Evolutionary conservation across 2,888 invertebrate genomes (phyloP).

Genomic region (Sceliomorpha sp.): DNA sequence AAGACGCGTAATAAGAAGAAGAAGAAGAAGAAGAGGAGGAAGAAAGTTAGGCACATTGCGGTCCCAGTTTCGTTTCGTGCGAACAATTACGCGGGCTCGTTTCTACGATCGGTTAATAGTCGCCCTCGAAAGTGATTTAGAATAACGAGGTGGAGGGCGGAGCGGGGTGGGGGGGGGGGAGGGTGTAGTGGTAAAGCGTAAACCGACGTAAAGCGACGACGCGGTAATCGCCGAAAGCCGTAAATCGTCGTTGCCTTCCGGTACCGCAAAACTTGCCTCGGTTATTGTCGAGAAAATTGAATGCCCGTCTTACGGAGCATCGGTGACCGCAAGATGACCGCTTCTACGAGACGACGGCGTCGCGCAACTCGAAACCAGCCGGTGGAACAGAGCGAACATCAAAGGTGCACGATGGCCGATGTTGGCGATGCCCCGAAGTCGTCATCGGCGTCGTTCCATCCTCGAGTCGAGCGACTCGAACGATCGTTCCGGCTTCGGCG

Average conservation of each 20-base stretch:
- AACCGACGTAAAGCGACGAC: constrained; percentile 41
- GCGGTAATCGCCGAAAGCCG: constrained; percentile 36
- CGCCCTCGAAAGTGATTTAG: constrained; percentile 36
- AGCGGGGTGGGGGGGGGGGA: too few species aligned
- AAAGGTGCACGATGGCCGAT: too few species aligned
- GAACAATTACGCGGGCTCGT: constrained; percentile 31
- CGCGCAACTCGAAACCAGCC: too few species aligned
- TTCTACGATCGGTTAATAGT: constrained; percentile 37
- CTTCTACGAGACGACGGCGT: constrained; percentile 30
- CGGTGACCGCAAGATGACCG: constrained; percentile 21
- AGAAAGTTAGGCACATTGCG: too few species aligned
- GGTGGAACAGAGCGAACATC: too few species aligned
- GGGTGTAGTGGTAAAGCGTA: too few species aligned
- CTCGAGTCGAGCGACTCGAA: too few species aligned
- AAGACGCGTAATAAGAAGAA: constrained; percentile 48
- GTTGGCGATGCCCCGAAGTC: too few species aligned
- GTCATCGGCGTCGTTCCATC: too few species aligned
- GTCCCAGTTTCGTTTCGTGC: too few species aligned
- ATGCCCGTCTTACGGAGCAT: constrained; percentile 30
- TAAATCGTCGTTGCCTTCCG: constrained; percentile 46
- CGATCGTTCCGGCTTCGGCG: too few species aligned
- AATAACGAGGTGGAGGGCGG: too few species aligned
- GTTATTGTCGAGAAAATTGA: constrained; percentile 48
- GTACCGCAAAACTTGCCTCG: constrained; percentile 34
- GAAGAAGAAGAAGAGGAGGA: constrained; percentile 12